Percentiles rank a stretch among this genome's conserved stretches.
phyloP scores from a whole-genome alignment of 2,113 vertebrate genomes.

The Piliocolobus tephrosceles region DNA sequence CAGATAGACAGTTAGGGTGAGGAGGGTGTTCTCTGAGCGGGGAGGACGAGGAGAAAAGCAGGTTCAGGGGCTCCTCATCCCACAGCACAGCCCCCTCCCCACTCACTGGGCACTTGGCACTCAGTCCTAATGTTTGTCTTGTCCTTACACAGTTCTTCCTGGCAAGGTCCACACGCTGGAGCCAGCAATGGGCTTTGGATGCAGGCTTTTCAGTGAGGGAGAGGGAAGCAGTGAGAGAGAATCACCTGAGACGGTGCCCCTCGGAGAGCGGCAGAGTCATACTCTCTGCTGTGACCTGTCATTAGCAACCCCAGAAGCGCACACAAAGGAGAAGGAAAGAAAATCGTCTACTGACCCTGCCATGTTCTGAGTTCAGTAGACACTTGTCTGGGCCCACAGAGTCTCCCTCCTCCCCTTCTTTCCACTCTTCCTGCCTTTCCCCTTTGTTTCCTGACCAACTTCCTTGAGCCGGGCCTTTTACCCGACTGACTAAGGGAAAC shows the following conservation, averaged over 20 bases:
- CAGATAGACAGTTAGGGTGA: neutral
- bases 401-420: neutral
- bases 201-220: neutral
- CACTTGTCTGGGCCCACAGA: neutral
- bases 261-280: neutral
- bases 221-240: neutral
- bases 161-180: neutral
- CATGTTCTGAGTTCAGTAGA: neutral
- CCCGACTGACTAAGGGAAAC: neutral
- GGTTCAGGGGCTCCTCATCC: too few species aligned
- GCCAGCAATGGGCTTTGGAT: neutral
- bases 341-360: neutral
- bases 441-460: slow-evolving; percentile 33
- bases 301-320: neutral
- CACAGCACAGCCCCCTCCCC: neutral
- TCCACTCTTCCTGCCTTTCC: neutral
- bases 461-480: neutral
- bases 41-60: neutral
- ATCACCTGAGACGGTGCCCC: neutral
- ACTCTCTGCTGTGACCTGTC: neutral
- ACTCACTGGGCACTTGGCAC: neutral
- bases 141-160: neutral
- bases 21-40: neutral
- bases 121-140: neutral
- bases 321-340: slow-evolving; percentile 1